These are phyloP conservation scores for Megalopta genalis DNA, from an alignment of 1,140 invertebrate species.

Conservation along the genomic window DNA sequence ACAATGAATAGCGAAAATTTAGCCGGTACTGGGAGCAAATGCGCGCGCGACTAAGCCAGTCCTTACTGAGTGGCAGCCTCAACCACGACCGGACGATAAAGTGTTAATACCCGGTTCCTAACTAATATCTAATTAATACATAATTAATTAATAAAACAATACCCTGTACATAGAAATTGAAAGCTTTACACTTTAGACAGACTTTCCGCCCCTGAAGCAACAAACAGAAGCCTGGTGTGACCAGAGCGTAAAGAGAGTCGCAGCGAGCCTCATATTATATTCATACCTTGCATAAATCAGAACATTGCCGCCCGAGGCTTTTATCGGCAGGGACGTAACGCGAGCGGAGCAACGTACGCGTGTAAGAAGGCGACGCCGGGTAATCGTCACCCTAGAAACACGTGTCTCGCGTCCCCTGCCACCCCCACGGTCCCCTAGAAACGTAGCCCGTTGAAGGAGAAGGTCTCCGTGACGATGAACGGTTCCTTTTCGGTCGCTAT, in stretches of 20 bases:
- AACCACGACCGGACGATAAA: too few species aligned
- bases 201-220: too few species aligned
- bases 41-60: too few species aligned
- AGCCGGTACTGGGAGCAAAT: too few species aligned
- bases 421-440: not conserved
- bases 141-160: too few species aligned
- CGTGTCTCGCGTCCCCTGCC: slow-evolving; percentile 69
- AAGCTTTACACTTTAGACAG: too few species aligned
- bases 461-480: slow-evolving; percentile 47
- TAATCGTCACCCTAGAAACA: slow-evolving; percentile 76
- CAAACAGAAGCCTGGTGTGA: not conserved
- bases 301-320: slow-evolving; percentile 41
- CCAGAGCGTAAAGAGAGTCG: not conserved
- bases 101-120: too few species aligned
- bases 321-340: slow-evolving; percentile 61
- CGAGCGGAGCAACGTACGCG: slow-evolving; percentile 60
- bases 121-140: too few species aligned
- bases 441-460: slow-evolving; percentile 47
- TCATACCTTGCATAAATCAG: slow-evolving; percentile 55
- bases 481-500: slow-evolving; percentile 64
- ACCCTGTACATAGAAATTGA: too few species aligned
- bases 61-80: too few species aligned
- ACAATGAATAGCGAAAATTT: too few species aligned
- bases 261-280: slow-evolving; percentile 7
- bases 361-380: slow-evolving; percentile 69